Conservation (phyloP, 1,140 invertebrate species). For the Drosophila bipectinata region DNA sequence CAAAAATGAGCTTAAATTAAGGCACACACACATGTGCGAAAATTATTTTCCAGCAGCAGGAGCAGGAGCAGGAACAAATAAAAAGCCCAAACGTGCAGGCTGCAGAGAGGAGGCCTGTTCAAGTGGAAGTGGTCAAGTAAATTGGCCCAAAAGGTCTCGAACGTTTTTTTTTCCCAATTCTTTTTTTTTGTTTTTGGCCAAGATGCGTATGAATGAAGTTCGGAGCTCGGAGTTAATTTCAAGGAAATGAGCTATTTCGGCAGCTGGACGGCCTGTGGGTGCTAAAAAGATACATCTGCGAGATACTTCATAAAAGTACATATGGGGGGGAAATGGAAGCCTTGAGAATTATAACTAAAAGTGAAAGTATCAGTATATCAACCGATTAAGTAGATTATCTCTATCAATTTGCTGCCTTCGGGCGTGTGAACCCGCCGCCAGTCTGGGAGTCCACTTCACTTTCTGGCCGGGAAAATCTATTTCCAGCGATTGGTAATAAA, state of each 20-base stretch:
- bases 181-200: conserved; percentile 28
- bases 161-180: conserved; percentile 7
- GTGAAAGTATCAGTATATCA: conserved; percentile 38
- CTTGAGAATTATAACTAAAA: conserved; percentile 14
- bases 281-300: conserved; percentile 24
- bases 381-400: conserved; percentile 31
- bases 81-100: conserved; percentile 74
- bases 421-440: conserved; percentile 35
- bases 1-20: conserved; percentile 81
- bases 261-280: conserved; percentile 45
- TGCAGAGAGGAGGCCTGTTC: conserved; percentile 28
- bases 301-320: conserved; percentile 12
- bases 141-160: conserved; percentile 62
- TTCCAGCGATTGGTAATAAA: conserved; percentile 68
- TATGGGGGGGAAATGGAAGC: background rate
- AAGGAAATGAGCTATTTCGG: conserved; percentile 79
- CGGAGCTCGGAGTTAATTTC: conserved; percentile 31
- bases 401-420: conserved; percentile 11
- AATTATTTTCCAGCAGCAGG: conserved; percentile 71
- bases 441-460: conserved; percentile 55
- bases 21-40: conserved; percentile 69
- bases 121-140: conserved; percentile 63
- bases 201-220: conserved; percentile 52
- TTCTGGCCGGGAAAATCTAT: conserved; percentile 61
- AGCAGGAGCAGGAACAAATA: conserved; percentile 56